Percentiles rank a stretch among this genome's conserved stretches.
Conservation (phyloP, 2,888 invertebrate genomes). For the Leucophenga maculata region DNA sequence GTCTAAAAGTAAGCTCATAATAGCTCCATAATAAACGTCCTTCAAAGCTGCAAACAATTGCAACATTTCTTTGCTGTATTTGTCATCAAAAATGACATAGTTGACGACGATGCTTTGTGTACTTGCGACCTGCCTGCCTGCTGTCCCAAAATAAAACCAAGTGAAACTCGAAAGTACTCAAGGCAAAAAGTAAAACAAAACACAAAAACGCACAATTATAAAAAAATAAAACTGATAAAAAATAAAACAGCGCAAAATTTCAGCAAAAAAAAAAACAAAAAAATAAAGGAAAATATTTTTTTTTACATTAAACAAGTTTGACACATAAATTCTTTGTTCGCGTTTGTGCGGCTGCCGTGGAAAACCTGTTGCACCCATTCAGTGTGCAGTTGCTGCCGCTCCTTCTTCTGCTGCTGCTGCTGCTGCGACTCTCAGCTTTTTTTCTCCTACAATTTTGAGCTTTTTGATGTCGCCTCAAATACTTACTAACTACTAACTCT, state of each 20-base stretch:
- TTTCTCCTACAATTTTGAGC: background rate
- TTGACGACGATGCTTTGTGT: too few species aligned
- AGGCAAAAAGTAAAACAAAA: conserved; percentile 34
- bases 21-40: too few species aligned
- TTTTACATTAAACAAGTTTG: conserved; percentile 36
- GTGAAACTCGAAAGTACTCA: background rate
- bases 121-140: too few species aligned
- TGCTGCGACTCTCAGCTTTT: background rate
- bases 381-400: background rate
- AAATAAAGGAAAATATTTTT: conserved; percentile 38
- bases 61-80: too few species aligned
- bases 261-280: conserved; percentile 25
- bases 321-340: conserved; percentile 45
- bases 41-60: too few species aligned
- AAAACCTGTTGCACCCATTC: conserved; percentile 20
- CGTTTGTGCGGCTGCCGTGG: conserved; percentile 30
- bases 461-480: background rate
- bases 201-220: conserved; percentile 36
- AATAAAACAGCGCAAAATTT: conserved; percentile 24
- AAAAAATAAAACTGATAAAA: conserved; percentile 33
- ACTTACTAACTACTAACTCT: too few species aligned
- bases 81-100: too few species aligned
- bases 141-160: conserved; percentile 14
- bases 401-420: too few species aligned
- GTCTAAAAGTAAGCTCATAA: too few species aligned